Percentiles rank a stretch among this genome's conserved stretches.
phyloP scores from a whole-genome alignment of 2,888 invertebrate species.

The Biston stratarius region DNA sequence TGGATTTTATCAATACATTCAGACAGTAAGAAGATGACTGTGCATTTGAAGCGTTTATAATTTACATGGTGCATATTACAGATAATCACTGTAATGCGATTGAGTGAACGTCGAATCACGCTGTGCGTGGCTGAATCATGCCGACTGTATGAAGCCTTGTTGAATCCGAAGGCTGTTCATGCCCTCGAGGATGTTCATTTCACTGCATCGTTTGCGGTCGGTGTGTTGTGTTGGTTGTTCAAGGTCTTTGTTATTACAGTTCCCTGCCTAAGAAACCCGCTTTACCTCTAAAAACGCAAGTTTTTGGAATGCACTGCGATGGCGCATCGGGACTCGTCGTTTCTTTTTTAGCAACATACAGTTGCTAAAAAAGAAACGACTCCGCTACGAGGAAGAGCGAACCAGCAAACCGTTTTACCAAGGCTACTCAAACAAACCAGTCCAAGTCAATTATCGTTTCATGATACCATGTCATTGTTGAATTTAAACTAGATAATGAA shows the following conservation, averaged over 20 bases:
- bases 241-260: conserved; percentile 63
- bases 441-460: conserved; percentile 40
- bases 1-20: conserved; percentile 21
- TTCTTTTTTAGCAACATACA: no score
- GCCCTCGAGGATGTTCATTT: conserved; percentile 59
- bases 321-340: conserved; percentile 49
- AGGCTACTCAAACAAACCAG: conserved; percentile 45
- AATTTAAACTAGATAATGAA: conserved; percentile 33
- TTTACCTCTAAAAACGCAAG: conserved; percentile 73
- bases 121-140: conserved; percentile 54
- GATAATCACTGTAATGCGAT: conserved; percentile 58
- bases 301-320: conserved; percentile 53
- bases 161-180: conserved; percentile 64
- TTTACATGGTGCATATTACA: conserved; percentile 54
- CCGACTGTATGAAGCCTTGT: conserved; percentile 62
- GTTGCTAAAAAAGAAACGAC: conserved; percentile 51
- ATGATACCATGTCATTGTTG: conserved; percentile 37
- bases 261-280: conserved; percentile 65
- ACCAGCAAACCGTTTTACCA: conserved; percentile 44
- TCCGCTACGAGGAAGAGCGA: conserved; percentile 62
- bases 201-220: conserved; percentile 65
- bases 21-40: conserved; percentile 12
- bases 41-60: conserved; percentile 13
- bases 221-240: conserved; percentile 64
- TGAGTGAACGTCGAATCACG: conserved; percentile 62